A percentile compares a stretch with the other conserved stretches of the same genome.
Evolutionary conservation across 2,797 vertebrate species (phyloP).

Genomic region (Neosilurus mollespiculum): DNA sequence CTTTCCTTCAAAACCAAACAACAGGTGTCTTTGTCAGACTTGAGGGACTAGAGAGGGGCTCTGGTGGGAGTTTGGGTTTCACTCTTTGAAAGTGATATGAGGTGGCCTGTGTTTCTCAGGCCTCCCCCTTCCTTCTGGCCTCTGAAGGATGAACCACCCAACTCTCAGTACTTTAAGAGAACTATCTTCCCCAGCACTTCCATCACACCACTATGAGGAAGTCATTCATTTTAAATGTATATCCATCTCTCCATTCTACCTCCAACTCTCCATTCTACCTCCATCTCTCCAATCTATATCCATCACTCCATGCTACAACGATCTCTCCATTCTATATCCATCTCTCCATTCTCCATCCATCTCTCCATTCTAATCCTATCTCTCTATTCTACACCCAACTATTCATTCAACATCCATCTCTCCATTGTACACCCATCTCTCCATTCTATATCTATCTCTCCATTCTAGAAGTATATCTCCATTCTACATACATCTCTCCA

Average conservation of each 20-base stretch:
- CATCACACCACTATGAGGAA: slow-evolving; percentile 70
- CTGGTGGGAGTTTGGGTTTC: slow-evolving; percentile 74
- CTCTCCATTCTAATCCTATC: too few relatives aligned
- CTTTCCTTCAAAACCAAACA: slow-evolving; percentile 68
- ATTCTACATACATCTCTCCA: too few relatives aligned
- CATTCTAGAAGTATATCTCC: too few relatives aligned
- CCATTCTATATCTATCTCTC: too few relatives aligned
- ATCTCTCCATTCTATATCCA: too few relatives aligned
- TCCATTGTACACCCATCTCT: too few relatives aligned
- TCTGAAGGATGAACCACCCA: slow-evolving; percentile 83
- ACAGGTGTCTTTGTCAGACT: slow-evolving; percentile 82
- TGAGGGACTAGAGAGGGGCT: slow-evolving; percentile 58
- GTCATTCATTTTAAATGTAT: slow-evolving; percentile 52
- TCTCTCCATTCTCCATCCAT: too few relatives aligned
- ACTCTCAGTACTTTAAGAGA: slow-evolving; percentile 71
- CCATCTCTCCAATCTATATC: too few relatives aligned
- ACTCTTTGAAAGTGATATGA: slow-evolving; percentile 82
- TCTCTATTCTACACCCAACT: too few relatives aligned
- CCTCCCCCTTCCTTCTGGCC: slow-evolving; percentile 70
- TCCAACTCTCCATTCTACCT: too few relatives aligned
- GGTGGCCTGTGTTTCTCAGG: slow-evolving; percentile 79
- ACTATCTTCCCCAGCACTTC: slow-evolving; percentile 60
- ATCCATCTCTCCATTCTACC: slow-evolving; percentile 17
- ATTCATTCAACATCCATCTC: too few relatives aligned
- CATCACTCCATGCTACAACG: too few relatives aligned